Base-by-base conservation (phyloP, 2,888 invertebrate genomes). In the Lasius platythorax region DNA sequence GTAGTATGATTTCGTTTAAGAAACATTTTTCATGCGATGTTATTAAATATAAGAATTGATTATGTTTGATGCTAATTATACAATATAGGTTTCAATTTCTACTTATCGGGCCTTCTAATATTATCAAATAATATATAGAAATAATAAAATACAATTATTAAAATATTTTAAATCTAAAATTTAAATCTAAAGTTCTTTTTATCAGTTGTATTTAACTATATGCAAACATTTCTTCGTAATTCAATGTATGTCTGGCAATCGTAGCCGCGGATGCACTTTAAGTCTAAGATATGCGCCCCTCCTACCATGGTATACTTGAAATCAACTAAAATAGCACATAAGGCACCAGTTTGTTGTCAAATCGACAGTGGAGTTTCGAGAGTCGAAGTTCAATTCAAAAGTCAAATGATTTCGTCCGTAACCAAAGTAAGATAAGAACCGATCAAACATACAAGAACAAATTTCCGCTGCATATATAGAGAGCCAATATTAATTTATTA, bases 311-410 rank as follows among this genome's bases (percentile, higher is more conserved):
- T 66, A 76, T 81, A 86, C 91, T 89, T 58, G 89, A 89, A 84
- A 87, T 28, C 30, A 76, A 70, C 70, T 63, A 87, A 90, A 91
- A 89, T 90, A 89, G 74, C 89, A 43, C 72, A 33, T 46, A 37
- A 40, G 28, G 75, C 53, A 64, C 30, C 82, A 64, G 64, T 82
- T 79, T 50, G 50, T 56, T 79, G 40, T 75, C 53, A 64, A 82
- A 64, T 46, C 63, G 79, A 78, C 40, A 82, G 79, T 79, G 53
- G 23, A 79, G 40, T 78, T 73, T 79, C 61, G 75, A 81, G 79
- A 61, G 61, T 61, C 33, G n/a, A 9, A 75, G 23, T 79, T n/a
- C 74, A 86, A 83, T 79, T 23, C 63, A 18, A 56, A 82, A 43
- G 43, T 30, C n/a, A 33, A 18, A 56, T 37, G 53, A 85, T 83